These are phyloP conservation scores for Dicroscelio sp. DNA, from an alignment of 2,888 invertebrate species.

Conservation along the genomic window DNA sequence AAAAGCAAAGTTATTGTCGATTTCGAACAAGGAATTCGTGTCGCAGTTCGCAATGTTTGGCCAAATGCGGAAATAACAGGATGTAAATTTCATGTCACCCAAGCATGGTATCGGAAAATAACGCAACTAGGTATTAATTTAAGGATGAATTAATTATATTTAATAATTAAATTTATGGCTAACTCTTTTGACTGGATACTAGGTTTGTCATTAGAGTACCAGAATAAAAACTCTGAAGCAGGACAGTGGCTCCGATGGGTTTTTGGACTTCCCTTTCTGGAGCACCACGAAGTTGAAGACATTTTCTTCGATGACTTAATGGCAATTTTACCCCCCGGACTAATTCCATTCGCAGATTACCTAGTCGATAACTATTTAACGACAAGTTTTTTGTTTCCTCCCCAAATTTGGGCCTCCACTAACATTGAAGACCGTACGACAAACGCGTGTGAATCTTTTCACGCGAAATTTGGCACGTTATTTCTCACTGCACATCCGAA, in stretches of 20 bases:
- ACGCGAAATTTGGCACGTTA: neutral
- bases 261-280: neutral
- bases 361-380: conserved; percentile 4
- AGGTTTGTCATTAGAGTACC: neutral
- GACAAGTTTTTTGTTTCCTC: neutral
- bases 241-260: neutral
- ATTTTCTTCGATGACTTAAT: neutral
- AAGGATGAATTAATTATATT: no score
- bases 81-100: neutral
- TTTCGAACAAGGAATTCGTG: neutral
- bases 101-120: neutral
- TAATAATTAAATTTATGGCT: no score
- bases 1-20: neutral
- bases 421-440: conserved; percentile 1
- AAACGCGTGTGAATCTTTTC: conserved; percentile 21
- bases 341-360: conserved; percentile 13
- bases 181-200: no score
- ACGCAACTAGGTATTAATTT: neutral
- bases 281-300: neutral
- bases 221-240: neutral
- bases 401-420: neutral
- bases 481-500: neutral
- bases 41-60: neutral
- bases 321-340: neutral
- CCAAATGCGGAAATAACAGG: neutral